Percentiles rank a stretch among this genome's conserved stretches.
Evolutionary conservation across 1,140 invertebrate species (phyloP).

Genomic region (Aphelenchoides besseyi): DNA sequence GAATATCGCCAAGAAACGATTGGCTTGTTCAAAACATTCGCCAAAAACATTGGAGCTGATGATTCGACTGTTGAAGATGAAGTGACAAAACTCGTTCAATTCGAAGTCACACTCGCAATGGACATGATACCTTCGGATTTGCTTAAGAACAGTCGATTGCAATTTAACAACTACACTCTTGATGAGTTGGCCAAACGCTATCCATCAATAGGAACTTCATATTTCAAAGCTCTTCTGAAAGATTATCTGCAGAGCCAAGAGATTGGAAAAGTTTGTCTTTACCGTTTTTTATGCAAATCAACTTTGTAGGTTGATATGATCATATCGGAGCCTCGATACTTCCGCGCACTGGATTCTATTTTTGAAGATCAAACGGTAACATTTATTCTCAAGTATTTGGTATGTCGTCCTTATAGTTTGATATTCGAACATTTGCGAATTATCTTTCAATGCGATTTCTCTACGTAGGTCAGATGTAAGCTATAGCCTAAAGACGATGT

Average conservation of each 20-base stretch:
- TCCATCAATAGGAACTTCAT: neutral
- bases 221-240: neutral
- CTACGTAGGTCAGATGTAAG: too few relatives aligned
- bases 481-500: too few relatives aligned
- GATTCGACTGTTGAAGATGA: neutral
- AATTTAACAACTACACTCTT: constrained; percentile 2
- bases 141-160: neutral
- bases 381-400: neutral
- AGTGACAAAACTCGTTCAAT: constrained; percentile 7
- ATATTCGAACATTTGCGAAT: neutral
- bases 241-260: neutral
- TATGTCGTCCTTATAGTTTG: neutral
- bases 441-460: neutral
- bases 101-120: constrained; percentile 5
- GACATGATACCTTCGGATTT: constrained; percentile 13
- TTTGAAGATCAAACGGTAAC: neutral
- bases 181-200: neutral
- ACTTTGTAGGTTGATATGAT: neutral
- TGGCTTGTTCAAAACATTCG: constrained; percentile 14
- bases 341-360: constrained; percentile 1
- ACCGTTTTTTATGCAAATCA: too few relatives aligned
- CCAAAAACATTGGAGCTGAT: constrained; percentile 4
- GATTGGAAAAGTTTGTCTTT: neutral
- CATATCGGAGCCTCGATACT: neutral
- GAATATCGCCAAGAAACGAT: neutral